These are phyloP conservation scores for Suncus etruscus DNA, from an alignment of 2,113 vertebrate species.

Conservation along the genomic window DNA sequence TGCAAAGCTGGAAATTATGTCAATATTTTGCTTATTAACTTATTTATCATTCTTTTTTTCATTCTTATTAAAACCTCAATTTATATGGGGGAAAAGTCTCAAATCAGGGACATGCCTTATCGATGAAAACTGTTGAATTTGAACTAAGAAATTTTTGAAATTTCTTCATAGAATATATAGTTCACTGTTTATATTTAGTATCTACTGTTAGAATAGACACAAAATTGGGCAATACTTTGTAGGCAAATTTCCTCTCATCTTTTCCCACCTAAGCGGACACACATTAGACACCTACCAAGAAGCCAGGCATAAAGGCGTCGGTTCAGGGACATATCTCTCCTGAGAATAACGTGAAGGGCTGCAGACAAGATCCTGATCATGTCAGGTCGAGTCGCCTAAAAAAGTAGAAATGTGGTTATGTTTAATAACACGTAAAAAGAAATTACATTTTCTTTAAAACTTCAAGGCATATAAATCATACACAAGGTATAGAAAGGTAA, in stretches of 20 bases:
- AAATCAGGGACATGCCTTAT: constrained; percentile 6
- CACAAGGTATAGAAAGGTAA: too few species aligned
- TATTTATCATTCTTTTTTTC: constrained; percentile 12
- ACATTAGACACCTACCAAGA: constrained; percentile 90
- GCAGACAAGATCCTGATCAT: constrained; percentile 98
- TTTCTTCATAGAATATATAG: constrained; percentile 43
- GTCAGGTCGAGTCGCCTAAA: constrained; percentile 96
- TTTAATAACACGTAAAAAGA: constrained; percentile 44
- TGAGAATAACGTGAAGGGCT: constrained; percentile 97
- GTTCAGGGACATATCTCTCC: constrained; percentile 99
- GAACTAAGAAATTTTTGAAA: constrained; percentile 26
- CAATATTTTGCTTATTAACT: constrained; percentile 54
- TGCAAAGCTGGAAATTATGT: background rate
- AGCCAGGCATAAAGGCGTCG: constrained; percentile 99
- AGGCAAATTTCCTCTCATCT: background rate
- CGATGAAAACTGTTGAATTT: constrained; percentile 46
- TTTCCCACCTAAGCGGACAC: constrained; percentile 7
- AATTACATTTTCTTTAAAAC: background rate
- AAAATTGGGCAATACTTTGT: constrained; percentile 52
- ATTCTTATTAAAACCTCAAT: constrained; percentile 7
- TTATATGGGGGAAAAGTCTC: constrained; percentile 17
- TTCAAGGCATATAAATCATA: background rate
- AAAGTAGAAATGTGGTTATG: constrained; percentile 55
- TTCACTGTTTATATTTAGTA: constrained; percentile 31
- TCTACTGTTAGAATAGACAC: constrained; percentile 35